Conservation (phyloP, 2,113 vertebrate species). For the Abramis brama region DNA sequence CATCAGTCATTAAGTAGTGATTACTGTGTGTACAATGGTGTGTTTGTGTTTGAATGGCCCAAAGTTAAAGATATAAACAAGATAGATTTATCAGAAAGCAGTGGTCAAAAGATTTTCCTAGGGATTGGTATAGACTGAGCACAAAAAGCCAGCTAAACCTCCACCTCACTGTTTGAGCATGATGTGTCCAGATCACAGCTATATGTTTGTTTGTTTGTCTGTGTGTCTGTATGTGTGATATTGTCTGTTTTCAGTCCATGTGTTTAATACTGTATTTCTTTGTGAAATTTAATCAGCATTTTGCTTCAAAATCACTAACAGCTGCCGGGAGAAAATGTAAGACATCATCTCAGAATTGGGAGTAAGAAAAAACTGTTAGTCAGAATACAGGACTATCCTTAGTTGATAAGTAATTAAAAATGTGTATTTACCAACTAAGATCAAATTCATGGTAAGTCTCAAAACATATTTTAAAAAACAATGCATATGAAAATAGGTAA, state of each 20-base stretch:
- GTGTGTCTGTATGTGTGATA: constrained; percentile 55
- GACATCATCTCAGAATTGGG: constrained; percentile 58
- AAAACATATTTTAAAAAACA: neutral
- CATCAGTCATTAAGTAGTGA: neutral
- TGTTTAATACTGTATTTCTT: constrained; percentile 77
- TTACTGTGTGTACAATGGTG: constrained; percentile 28
- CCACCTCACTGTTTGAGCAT: constrained; percentile 78
- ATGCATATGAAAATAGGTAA: neutral
- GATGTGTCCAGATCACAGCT: constrained; percentile 81
- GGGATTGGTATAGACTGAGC: constrained; percentile 59
- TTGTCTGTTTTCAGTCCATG: constrained; percentile 53
- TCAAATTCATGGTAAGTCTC: constrained; percentile 23
- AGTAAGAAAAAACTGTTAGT: neutral
- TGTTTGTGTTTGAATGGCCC: constrained; percentile 45
- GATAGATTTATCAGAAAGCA: neutral
- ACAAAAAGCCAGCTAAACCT: constrained; percentile 72
- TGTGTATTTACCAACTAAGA: neutral
- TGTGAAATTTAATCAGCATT: constrained; percentile 91
- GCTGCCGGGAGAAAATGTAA: constrained; percentile 72
- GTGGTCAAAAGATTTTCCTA: constrained; percentile 10
- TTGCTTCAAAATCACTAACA: constrained; percentile 99
- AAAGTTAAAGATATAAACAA: neutral
- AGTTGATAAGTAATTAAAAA: neutral
- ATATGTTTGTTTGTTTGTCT: constrained; percentile 52
- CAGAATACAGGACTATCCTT: neutral